phyloP scores from a whole-genome alignment of 2,888 invertebrate species.

The Leptinotarsa rubiginosa region DNA sequence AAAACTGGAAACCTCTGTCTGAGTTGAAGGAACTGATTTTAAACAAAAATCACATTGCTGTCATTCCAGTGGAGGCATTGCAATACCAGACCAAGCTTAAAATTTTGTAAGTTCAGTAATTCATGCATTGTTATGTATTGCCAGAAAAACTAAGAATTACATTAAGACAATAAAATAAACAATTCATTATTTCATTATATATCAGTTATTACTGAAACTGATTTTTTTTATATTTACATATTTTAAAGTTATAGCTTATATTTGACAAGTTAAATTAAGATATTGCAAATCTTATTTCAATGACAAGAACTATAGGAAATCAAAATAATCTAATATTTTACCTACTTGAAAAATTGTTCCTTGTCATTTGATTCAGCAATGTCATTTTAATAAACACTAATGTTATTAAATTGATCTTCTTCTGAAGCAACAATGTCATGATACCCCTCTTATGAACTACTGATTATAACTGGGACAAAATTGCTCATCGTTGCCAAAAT shows the following conservation, averaged over 20 bases:
- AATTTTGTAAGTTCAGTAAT: slow-evolving; percentile 73
- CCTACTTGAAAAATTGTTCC: too few relatives aligned
- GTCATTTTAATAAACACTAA: neutral
- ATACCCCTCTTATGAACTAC: too few relatives aligned
- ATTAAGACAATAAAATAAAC: too few relatives aligned
- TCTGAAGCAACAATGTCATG: neutral
- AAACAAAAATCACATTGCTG: slow-evolving; percentile 80
- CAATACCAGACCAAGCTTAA: slow-evolving; percentile 76
- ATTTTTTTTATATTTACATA: too few relatives aligned
- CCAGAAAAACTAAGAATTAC: too few relatives aligned
- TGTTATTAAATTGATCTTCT: neutral
- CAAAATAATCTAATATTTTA: neutral
- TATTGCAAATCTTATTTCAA: too few relatives aligned
- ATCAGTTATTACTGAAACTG: too few relatives aligned
- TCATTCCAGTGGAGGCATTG: slow-evolving; percentile 81
- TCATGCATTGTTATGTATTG: slow-evolving; percentile 3
- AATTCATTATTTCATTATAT: too few relatives aligned
- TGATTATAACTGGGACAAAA: too few relatives aligned
- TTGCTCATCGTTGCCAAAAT: too few relatives aligned
- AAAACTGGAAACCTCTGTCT: slow-evolving; percentile 79
- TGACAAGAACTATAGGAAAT: neutral
- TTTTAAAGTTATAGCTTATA: too few relatives aligned
- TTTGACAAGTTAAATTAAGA: too few relatives aligned
- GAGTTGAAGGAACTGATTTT: slow-evolving; percentile 80
- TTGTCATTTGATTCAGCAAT: slow-evolving; percentile 4